Evolutionary conservation across 2,888 invertebrate species (phyloP).

Genomic region (Aphelenchoides bicaudatus): DNA sequence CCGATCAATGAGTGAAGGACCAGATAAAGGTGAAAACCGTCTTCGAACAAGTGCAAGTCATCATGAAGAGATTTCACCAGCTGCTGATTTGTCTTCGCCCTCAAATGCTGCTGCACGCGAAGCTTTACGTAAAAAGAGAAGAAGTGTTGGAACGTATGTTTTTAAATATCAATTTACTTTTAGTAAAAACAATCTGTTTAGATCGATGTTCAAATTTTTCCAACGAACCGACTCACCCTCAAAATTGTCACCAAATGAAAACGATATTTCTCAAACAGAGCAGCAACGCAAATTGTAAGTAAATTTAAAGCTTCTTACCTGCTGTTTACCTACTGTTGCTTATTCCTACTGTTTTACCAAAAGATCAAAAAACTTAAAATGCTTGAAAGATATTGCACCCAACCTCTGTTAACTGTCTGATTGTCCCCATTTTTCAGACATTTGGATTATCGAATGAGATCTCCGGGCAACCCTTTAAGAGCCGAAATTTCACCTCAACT

Average conservation of each 20-base stretch:
- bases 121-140: neutral
- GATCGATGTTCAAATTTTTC: constrained; percentile 5
- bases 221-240: neutral
- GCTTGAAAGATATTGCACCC: neutral
- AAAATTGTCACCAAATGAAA: neutral
- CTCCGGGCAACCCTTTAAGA: too few relatives aligned
- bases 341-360: neutral
- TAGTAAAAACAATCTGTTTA: neutral
- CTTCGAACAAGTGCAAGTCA: neutral
- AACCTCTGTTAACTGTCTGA: neutral
- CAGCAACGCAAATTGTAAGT: neutral
- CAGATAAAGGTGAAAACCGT: neutral
- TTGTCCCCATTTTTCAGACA: constrained; percentile 1
- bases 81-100: neutral
- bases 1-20: constrained; percentile 8
- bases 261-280: neutral
- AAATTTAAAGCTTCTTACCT: neutral
- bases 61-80: neutral
- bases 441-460: too few relatives aligned
- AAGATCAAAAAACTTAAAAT: too few relatives aligned
- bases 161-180: neutral
- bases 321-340: neutral
- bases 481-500: too few relatives aligned
- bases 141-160: constrained; percentile 9
- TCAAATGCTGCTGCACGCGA: neutral